These are phyloP conservation scores for Hypercompe scribonia DNA, from an alignment of 2,888 invertebrate species.

Conservation along the genomic window DNA sequence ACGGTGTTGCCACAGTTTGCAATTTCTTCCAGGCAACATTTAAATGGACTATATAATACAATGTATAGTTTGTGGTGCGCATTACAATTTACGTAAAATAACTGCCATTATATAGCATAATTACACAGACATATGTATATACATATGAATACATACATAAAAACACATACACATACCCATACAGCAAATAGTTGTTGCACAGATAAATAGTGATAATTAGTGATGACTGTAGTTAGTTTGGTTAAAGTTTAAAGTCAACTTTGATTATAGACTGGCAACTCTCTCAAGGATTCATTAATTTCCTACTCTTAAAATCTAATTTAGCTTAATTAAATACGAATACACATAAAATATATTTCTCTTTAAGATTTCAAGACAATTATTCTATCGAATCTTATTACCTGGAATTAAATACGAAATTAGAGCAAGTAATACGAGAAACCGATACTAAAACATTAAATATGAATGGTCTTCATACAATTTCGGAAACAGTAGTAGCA, in stretches of 20 bases:
- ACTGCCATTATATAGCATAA: too few species aligned
- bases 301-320: background rate
- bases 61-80: too few species aligned
- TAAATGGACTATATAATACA: too few species aligned
- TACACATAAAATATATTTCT: background rate
- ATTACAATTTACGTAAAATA: too few species aligned
- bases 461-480: conserved; percentile 25
- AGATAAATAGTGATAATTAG: too few species aligned
- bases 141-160: too few species aligned
- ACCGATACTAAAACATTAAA: conserved; percentile 27
- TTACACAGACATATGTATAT: too few species aligned
- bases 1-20: too few species aligned
- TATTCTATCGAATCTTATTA: background rate
- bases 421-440: background rate
- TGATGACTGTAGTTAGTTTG: background rate
- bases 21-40: too few species aligned
- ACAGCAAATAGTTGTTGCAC: too few species aligned
- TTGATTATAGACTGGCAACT: background rate
- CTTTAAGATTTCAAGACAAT: background rate
- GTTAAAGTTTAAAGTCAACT: background rate
- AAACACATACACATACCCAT: too few species aligned
- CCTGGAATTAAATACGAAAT: background rate
- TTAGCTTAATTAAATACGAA: background rate
- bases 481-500: conserved; percentile 1
- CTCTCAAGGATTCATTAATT: background rate